Base-by-base conservation (phyloP, 2,888 invertebrate genomes). In the Amphipoea lucens region DNA sequence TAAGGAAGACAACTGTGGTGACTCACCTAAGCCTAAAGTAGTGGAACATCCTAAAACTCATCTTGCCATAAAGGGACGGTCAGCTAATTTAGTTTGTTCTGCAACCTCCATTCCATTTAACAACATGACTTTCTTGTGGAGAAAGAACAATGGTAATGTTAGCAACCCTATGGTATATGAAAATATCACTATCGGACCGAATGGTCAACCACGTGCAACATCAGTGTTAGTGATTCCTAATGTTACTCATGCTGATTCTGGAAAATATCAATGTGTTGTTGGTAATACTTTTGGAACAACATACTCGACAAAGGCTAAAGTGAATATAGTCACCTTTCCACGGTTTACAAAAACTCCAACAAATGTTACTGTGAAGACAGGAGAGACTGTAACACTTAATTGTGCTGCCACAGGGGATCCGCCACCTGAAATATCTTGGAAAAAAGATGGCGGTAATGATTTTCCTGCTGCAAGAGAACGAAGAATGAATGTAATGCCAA, bases 381-480 rank as follows among this genome's bases (percentile, higher is more conserved):
- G 99, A 14, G 98, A 98, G 86, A 98, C 98, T 23, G 99, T 99
- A 0, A 98, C 98, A 78, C 97, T 99, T 51, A 99, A 99, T 91
- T 99, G 99, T 97, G 98, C 99, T 23, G 99, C 99, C 4, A 97
- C 97, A 80, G 99, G 99, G 1, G 98, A 98, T 91, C 99, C 99
- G 0, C 96, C 97, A 72, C 99, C 99, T 36, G 98, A 98, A 95
- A 98, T 99, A 89, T 98, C 98, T 0, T 98, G 99, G 98, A 98
- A 98, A 90, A 99, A 99, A 95, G 99, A 98, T 95, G 99, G 98
- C n/a, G 99, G 98, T 0, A 98, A 98, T 92, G 98, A 99, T 92
- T 99, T 99, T 94, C 99, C 99, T 12, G 99, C 99, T 9, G 99
- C 99, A 14, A 97, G 98, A 88, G 99, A 99, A 94, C 97, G 99